phyloP scores from a whole-genome alignment of 2,888 invertebrate species.

The Callinectes sapidus region DNA sequence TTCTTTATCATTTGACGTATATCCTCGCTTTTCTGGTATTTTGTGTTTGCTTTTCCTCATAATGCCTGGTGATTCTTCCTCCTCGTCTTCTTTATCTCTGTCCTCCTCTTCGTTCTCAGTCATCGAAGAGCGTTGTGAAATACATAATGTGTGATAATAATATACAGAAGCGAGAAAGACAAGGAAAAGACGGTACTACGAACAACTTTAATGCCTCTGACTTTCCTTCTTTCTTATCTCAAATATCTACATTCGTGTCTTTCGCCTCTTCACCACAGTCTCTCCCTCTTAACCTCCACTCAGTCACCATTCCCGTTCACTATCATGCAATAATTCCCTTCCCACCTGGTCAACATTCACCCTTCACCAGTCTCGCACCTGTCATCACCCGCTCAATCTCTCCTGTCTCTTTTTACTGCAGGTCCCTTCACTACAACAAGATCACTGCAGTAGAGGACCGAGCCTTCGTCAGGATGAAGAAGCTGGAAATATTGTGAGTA shows the following conservation, averaged over 20 bases:
- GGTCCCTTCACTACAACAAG: conserved; percentile 65
- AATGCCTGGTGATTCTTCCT: too few species aligned
- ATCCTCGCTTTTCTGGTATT: background rate
- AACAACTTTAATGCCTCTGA: background rate
- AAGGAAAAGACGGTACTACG: background rate
- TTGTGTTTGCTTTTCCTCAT: background rate
- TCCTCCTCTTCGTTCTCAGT: background rate
- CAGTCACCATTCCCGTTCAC: background rate
- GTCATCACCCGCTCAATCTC: background rate
- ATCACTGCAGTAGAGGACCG: conserved; percentile 50
- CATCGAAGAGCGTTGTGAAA: background rate
- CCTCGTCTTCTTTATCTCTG: too few species aligned
- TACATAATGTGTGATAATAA: background rate
- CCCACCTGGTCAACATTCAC: too few species aligned
- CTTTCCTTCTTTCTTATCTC: background rate
- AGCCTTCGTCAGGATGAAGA: conserved; percentile 47
- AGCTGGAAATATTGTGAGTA: conserved; percentile 68
- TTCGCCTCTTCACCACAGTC: background rate
- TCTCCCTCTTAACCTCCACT: background rate
- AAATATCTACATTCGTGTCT: background rate
- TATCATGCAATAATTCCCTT: background rate
- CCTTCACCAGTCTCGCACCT: too few species aligned
- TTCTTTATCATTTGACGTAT: background rate
- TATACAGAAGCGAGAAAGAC: background rate
- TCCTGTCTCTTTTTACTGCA: conserved; percentile 21